Evolutionary conservation across 2,113 vertebrate genomes (phyloP), one percentile per base, ranked within the genome.

Genomic region (Leptocoma aspasia): DNA sequence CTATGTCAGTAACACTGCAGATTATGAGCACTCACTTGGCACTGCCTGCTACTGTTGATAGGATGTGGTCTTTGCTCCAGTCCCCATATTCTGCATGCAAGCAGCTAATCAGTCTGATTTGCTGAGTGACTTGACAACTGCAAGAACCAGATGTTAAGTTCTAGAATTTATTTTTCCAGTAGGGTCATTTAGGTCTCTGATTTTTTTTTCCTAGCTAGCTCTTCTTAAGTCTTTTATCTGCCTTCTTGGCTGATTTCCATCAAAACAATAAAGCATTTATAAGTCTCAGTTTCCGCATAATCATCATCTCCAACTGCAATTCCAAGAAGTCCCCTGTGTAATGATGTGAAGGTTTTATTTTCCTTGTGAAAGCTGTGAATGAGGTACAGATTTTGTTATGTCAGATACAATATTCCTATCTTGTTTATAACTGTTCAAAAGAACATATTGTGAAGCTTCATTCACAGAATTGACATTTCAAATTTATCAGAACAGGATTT

Each of bases 141-240:
- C 61, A 94, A 96, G 85, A 96, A 97, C 59, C 77, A 95, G 97
- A 96, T 92, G 50, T 82, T 95, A 31, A 65, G 24, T 65, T 61
- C 10, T 94, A 94, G 79, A 79, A 93, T 93, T 91, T 95, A 96
- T 95, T 97, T 96, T 97, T 96, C 91, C 92, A 96, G 39, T 57
- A 56, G 85, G 80, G 82, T 95, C 89, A 80, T 31, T 86, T 86
- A 96, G 82, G 68, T 97, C 71, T 92, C 91, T 80, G n/a, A 85
- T 96, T 93, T 94, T 73, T 90, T 91, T 91, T 91, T 96, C 91
- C 88, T 96, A 92, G 89, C 82, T 88, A 95, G 68, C 69, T 96
- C 75, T 92, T 91, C 90, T 70, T 88, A 91, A 96, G 76, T 33
- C 35, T 95, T 96, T 96, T 97, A 93, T 92, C 94, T 96, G 80